Evolutionary conservation across 2,888 invertebrate species (phyloP).

Genomic region (Lycia hirtaria): DNA sequence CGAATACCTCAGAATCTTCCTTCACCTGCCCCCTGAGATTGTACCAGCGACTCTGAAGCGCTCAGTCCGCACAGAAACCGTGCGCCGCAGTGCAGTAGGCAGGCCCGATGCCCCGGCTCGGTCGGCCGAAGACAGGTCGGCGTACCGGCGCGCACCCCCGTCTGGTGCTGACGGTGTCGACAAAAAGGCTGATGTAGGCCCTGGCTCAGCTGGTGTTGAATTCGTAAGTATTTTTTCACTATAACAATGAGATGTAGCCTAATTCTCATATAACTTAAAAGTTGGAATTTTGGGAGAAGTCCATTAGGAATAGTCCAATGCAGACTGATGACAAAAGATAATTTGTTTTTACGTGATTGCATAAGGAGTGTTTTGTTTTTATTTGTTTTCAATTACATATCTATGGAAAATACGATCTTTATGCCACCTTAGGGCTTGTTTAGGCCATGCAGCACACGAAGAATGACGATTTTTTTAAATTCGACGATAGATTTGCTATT

Average conservation of each 20-base stretch:
- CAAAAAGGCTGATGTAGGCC: constrained; percentile 98
- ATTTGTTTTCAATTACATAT: too few relatives aligned
- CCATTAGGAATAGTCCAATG: too few relatives aligned
- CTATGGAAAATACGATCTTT: too few relatives aligned
- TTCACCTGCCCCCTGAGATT: constrained; percentile 99
- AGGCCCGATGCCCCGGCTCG: constrained; percentile 90
- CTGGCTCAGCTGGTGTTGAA: constrained; percentile 96
- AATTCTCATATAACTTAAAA: not conserved
- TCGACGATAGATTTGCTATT: too few relatives aligned
- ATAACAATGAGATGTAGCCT: constrained; percentile 14
- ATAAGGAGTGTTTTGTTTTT: too few relatives aligned
- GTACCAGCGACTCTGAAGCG: constrained; percentile 98
- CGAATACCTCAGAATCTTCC: constrained; percentile 96
- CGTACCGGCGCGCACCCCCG: constrained; percentile 92
- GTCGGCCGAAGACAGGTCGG: constrained; percentile 92
- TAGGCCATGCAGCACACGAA: too few relatives aligned
- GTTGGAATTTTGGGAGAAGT: not conserved
- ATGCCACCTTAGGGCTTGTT: too few relatives aligned
- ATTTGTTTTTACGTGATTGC: too few relatives aligned
- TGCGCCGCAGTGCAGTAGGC: constrained; percentile 89
- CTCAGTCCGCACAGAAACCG: constrained; percentile 93
- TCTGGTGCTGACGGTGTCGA: constrained; percentile 88
- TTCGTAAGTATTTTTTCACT: constrained; percentile 85
- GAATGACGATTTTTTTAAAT: too few relatives aligned
- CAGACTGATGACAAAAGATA: too few relatives aligned